These are phyloP conservation scores for Cassiopea xamachana DNA, from an alignment of 30 jellyfish, hydroid and myxozoan genomes.

Conservation along the genomic window DNA sequence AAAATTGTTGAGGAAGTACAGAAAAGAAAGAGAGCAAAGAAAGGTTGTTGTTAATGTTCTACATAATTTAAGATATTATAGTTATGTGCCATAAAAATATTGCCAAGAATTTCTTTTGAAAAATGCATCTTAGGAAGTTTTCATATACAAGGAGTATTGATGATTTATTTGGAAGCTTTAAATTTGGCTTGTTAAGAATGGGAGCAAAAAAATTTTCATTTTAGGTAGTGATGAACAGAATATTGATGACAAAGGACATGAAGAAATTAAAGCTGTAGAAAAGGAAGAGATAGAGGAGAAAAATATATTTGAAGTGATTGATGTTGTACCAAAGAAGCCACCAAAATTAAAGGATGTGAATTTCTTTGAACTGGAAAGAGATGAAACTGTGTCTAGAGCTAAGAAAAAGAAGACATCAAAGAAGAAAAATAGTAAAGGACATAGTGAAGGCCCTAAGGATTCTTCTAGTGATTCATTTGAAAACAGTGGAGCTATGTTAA, in stretches of 20 bases:
- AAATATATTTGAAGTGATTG: slow-evolving; percentile 2
- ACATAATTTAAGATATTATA: background rate
- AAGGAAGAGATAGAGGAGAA: background rate
- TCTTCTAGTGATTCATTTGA: slow-evolving; percentile 57
- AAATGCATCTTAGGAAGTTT: too few relatives aligned
- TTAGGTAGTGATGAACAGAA: slow-evolving; percentile 2
- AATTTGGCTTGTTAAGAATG: background rate
- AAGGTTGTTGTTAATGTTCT: slow-evolving; percentile 4
- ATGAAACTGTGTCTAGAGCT: background rate
- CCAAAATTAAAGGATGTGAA: slow-evolving; percentile 59
- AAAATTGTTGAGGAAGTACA: slow-evolving; percentile 57
- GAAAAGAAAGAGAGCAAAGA: slow-evolving; percentile 51
- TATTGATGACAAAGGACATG: background rate
- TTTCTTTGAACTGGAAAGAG: slow-evolving; percentile 32
- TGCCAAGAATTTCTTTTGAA: too few relatives aligned
- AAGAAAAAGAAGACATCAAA: slow-evolving; percentile 4
- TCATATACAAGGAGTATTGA: too few relatives aligned
- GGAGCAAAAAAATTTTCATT: background rate
- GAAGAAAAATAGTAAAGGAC: background rate
- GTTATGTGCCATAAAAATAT: too few relatives aligned
- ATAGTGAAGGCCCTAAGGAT: slow-evolving; percentile 12
- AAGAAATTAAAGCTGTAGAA: background rate
- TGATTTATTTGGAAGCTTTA: too few relatives aligned
- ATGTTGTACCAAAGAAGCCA: slow-evolving; percentile 44
- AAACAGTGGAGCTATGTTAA: slow-evolving; percentile 58